These are phyloP conservation scores for Aspidiotus rigidus DNA, from an alignment of 2,888 invertebrate genomes.

Conservation along the genomic window DNA sequence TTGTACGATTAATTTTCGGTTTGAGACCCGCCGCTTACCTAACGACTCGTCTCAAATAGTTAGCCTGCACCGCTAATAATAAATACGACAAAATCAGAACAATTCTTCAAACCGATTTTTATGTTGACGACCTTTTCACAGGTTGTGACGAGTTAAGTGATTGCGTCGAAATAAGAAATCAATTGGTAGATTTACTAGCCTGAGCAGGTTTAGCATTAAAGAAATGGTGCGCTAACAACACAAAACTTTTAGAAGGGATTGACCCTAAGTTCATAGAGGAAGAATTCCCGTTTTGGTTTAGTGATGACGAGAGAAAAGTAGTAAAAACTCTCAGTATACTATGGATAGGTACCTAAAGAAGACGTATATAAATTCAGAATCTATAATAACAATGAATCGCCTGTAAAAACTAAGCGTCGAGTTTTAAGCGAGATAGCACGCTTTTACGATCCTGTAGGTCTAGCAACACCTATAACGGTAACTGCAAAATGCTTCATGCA, in stretches of 20 bases:
- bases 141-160: no score
- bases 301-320: not conserved
- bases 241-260: not conserved
- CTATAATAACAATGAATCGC: not conserved
- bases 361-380: conserved; percentile 35
- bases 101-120: no score
- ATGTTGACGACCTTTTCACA: no score
- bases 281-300: not conserved
- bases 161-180: conserved; percentile 34
- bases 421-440: not conserved
- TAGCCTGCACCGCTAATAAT: no score
- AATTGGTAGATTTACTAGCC: conserved; percentile 20
- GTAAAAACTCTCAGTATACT: conserved; percentile 36
- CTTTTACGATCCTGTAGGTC: not conserved
- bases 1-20: not conserved
- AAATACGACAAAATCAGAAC: no score
- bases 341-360: conserved; percentile 34
- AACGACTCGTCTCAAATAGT: no score
- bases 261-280: not conserved
- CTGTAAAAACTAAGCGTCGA: not conserved
- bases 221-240: conserved; percentile 8
- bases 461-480: not conserved
- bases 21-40: not conserved
- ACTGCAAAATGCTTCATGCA: no score
- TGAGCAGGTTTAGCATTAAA: not conserved